These are phyloP conservation scores for Aporrectodea caliginosa DNA, from an alignment of 1,140 invertebrate species.

Conservation along the genomic window DNA sequence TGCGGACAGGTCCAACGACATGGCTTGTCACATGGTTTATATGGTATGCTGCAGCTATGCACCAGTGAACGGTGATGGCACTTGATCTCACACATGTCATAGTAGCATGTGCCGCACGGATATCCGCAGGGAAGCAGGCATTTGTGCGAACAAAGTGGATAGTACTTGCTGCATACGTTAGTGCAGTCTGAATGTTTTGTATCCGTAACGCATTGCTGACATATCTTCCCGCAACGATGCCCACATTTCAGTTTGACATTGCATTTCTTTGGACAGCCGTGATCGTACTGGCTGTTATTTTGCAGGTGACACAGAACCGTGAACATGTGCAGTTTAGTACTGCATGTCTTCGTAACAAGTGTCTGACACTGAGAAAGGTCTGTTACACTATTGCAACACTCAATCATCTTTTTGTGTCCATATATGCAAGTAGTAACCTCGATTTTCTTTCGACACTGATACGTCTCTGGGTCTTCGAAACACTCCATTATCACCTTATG, in stretches of 20 bases:
- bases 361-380: too few relatives aligned
- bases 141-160: conserved; percentile 52
- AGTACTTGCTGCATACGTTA: conserved; percentile 40
- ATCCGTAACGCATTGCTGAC: neutral
- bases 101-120: conserved; percentile 39
- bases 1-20: conserved; percentile 59
- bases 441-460: too few relatives aligned
- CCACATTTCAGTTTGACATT: neutral
- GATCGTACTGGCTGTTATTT: too few relatives aligned
- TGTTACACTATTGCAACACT: too few relatives aligned
- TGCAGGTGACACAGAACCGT: too few relatives aligned
- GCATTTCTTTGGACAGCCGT: neutral
- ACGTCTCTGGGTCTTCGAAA: neutral
- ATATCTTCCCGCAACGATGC: neutral
- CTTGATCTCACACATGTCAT: conserved; percentile 59
- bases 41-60: conserved; percentile 62
- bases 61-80: conserved; percentile 61
- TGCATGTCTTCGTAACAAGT: too few relatives aligned
- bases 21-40: conserved; percentile 60
- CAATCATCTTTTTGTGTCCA: too few relatives aligned
- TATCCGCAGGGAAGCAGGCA: conserved; percentile 41
- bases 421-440: too few relatives aligned
- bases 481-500: neutral
- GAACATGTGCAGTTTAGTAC: too few relatives aligned
- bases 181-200: neutral